Base-by-base conservation (phyloP, 2,888 invertebrate genomes). In the Zaprionus obscuricornis region DNA sequence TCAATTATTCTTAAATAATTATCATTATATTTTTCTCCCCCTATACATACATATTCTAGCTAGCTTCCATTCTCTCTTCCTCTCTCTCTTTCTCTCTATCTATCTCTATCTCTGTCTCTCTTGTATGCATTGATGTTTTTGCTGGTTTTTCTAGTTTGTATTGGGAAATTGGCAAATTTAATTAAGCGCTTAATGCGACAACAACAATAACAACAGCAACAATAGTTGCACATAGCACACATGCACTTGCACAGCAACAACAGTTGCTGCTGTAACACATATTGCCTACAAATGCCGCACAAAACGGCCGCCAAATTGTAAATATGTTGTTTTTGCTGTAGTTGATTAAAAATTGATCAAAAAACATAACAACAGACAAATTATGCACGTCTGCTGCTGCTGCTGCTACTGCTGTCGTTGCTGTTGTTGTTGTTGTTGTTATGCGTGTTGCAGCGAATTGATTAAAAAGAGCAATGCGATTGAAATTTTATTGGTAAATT, bases 401-500 rank as follows among this genome's bases (percentile, higher is more conserved):
- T 36, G 40, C 20, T 34, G 49, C 40, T 42, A 22, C 5, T 39
- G 18, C 14, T 17, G 31, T 10, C 43, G 50, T 8, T 26, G 42
- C 10, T 33, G 40, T 2, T 31, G 50, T 11, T 42, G 51, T 27
- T 49, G 64, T 11, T 58, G 42, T 27, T 56, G 29, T 11, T 66
- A 68, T 64, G 59, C 57, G 70, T 58, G 74, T 65, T 67, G 63
- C 67, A 46, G 86, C 74, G 86, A 87, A 87, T 87, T 88, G 88
- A 88, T 88, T 88, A 88, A 88, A 88, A 88, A 82, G 78, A 79
- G 82, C 79, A 78, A 79, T 74, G 86, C 85, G 87, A 88, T 88
- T 88, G 87, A 74, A 88, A 88, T 84, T 87, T 88, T 87, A 88
- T 88, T 88, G 87, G 87, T 76, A 88, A 88, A 88, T 88, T 88